Evolutionary conservation across 2,797 vertebrate species (phyloP), one percentile per base, ranked within the genome.

Genomic region (Poecile montanus): DNA sequence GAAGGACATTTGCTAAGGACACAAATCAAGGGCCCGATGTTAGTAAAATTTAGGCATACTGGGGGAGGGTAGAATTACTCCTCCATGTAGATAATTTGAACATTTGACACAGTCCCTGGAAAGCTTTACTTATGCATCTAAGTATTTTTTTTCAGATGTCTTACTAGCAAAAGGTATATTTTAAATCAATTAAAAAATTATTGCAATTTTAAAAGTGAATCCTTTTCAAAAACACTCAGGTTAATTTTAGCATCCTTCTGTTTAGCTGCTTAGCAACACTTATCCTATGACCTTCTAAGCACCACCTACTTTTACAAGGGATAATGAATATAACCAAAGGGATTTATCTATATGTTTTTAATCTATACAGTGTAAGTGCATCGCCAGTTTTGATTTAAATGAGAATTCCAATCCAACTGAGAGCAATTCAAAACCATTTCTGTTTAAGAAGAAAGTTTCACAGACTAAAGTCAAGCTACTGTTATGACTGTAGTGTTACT

Each of bases 211-310:
- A 97, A 97, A 96, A 94, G 90, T 95, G 96, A 97, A 96, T 97
- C 96, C 93, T 94, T 97, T 97, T 96, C 94, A 97, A 95, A 98
- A 96, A 95, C 92, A 96, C 96, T 94, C 93, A 62, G 95, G 98
- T 98, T 98, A 98, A 98, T 98, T 98, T 98, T 98, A 98, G 98
- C 98, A 98, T 97, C 97, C 97, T 98, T 98, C 98, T 98, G 97
- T 98, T 98, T 98, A 98, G 98, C 98, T 98, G 98, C 98, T 98
- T 98, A 98, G 98, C 98, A 98, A 98, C 98, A 97, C 98, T 98
- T 98, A 98, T 98, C 98, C 98, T 98, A 97, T 98, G 98, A 98
- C 98, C 98, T 98, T 98, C 97, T 97, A 98, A 97, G 97, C 97
- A 98, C 98, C 97, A 98, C 97, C 98, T 98, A 98, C 97, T 98